These are phyloP conservation scores for Myiopsitta monachus DNA, from an alignment of 2,113 vertebrate genomes.

Conservation along the genomic window DNA sequence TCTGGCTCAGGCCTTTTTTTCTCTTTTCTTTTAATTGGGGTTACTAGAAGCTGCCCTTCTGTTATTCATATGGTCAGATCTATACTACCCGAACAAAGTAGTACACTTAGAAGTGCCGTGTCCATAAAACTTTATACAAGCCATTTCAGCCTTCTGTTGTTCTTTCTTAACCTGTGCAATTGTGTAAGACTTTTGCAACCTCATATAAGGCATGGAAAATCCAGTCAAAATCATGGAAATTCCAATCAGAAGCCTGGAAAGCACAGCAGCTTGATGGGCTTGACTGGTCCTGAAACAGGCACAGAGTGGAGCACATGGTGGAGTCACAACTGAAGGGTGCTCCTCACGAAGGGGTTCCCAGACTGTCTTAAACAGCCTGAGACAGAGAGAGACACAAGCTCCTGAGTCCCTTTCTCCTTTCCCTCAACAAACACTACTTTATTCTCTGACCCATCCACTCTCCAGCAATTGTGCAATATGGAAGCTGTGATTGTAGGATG, in stretches of 20 bases:
- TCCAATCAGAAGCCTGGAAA: neutral
- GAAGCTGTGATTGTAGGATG: neutral
- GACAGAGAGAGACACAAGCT: neutral
- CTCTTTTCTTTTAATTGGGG: neutral
- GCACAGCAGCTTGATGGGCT: neutral
- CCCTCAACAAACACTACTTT: neutral
- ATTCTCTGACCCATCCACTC: neutral
- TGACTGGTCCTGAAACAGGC: neutral
- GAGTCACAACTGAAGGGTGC: neutral
- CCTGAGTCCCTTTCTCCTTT: neutral
- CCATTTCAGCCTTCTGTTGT: neutral
- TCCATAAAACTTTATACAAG: neutral
- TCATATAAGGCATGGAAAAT: neutral
- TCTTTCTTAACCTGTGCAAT: neutral
- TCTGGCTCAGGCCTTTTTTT: neutral
- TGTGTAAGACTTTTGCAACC: neutral
- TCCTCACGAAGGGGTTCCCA: neutral
- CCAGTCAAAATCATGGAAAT: neutral
- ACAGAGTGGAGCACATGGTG: neutral
- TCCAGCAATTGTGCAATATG: neutral
- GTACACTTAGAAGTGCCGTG: neutral
- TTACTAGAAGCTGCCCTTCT: constrained; percentile 6
- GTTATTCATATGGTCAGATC: neutral
- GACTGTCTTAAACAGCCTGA: neutral
- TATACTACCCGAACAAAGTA: constrained; percentile 11